Base-by-base conservation (phyloP, 1,140 invertebrate genomes). In the Monochamus saltuarius region DNA sequence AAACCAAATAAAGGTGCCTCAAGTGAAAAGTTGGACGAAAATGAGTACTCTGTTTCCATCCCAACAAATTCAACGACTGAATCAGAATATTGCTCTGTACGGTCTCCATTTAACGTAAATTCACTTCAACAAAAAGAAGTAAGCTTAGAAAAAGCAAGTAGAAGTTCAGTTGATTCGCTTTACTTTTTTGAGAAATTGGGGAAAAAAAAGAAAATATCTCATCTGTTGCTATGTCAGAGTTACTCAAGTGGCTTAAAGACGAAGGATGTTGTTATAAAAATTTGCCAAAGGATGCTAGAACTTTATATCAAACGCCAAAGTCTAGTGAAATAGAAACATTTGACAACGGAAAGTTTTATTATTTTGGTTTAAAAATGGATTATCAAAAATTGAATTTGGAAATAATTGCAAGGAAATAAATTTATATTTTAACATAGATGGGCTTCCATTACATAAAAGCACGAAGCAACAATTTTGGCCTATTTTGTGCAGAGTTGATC, bases 391-490 rank as follows among this genome's bases (percentile, higher is more conserved):
- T 29, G n/a, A 52, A 36, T 29, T 17, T 16, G 11, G 19, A 36
- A 34, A 37, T 19, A 46, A 36, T 14, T 53, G 38, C 14, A 29
- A 9, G 6, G 7, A 9, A 47, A 47, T 22, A 57, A 57, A 39
- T 10, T 7, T 46, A 9, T 14, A 17, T 8, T 56, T 16, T 13
- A 64, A 64, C 40, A 55, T 61, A 13, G 65, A 66, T 57, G 61
- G 61, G 3, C 10, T 61, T 7, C 64, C 61, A 2, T 19, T 66
- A 22, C 54, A 37, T 49, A 19, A 49, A 43, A 64, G 61, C 22
- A 61, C 56, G 8, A 38, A 55, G 10, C 16, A 19, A 6, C 13
- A 47, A 46, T 40, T 63, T 49, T 66, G 64, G 64, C 64, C 61
- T 14, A 60, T 66, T 40, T 40, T 64, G 35, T 22, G 53, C 35